Percentiles rank a stretch among this genome's conserved stretches.
Conservation (phyloP, 1,140 invertebrate species). For the Macrobrachium nipponense region DNA sequence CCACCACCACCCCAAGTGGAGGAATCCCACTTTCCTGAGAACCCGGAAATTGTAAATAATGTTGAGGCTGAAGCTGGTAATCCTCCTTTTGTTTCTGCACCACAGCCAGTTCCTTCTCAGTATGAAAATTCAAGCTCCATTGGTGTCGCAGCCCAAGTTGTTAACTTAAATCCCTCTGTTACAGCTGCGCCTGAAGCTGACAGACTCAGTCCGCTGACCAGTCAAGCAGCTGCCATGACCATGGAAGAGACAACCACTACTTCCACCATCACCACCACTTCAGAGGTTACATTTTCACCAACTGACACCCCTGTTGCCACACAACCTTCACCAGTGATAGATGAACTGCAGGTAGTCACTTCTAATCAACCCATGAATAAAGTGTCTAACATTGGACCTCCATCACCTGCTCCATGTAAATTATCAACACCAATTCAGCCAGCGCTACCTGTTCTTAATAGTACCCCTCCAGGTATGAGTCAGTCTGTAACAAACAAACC, state of each 20-base stretch:
- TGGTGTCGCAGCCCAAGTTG: conserved; percentile 25
- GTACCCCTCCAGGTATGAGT: too few relatives aligned
- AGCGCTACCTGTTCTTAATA: too few relatives aligned
- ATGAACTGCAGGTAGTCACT: background rate
- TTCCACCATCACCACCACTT: background rate
- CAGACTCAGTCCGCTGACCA: conserved; percentile 40
- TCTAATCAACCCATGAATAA: too few relatives aligned
- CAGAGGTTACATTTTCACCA: background rate
- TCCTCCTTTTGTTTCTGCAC: conserved; percentile 34
- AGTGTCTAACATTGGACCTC: too few relatives aligned
- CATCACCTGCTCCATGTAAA: too few relatives aligned
- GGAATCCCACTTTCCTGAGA: conserved; percentile 23
- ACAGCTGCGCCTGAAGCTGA: conserved; percentile 43
- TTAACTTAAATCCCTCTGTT: conserved; percentile 30
- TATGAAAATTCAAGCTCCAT: conserved; percentile 35
- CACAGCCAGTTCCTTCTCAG: conserved; percentile 29
- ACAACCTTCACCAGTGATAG: background rate
- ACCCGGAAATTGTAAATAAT: conserved; percentile 26
- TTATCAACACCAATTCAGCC: too few relatives aligned
- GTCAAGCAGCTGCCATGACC: conserved; percentile 36
- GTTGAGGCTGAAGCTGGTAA: conserved; percentile 23
- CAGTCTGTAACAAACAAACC: too few relatives aligned
- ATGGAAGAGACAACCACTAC: conserved; percentile 31
- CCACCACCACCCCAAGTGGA: conserved; percentile 23
- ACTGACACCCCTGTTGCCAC: background rate